Conservation (phyloP, 1,140 invertebrate genomes). For the Ectropis grisescens region DNA sequence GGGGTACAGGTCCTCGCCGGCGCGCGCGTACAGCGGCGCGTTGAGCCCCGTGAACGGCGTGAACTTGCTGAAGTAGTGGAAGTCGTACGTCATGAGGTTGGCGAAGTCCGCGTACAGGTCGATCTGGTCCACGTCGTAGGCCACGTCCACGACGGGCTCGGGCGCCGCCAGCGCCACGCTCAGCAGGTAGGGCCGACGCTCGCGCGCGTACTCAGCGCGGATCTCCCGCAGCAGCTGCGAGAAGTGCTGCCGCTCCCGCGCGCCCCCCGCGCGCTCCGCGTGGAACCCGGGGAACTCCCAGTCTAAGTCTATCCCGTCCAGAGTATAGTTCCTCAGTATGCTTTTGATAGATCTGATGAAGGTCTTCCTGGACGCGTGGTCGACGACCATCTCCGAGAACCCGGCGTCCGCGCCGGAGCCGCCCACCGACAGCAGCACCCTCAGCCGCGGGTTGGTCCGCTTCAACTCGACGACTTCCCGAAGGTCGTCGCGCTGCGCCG, state of each 20-base stretch:
- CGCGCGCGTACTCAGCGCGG: slow-evolving; percentile 73
- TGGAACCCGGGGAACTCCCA: slow-evolving; percentile 85
- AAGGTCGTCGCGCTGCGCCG: slow-evolving; percentile 58
- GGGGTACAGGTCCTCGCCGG: slow-evolving; percentile 75
- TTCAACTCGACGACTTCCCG: slow-evolving; percentile 73
- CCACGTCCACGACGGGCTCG: slow-evolving; percentile 77
- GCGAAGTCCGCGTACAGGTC: slow-evolving; percentile 88
- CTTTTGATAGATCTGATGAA: slow-evolving; percentile 79
- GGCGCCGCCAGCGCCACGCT: slow-evolving; percentile 84
- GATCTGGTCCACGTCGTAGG: slow-evolving; percentile 83
- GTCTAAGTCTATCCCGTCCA: slow-evolving; percentile 89
- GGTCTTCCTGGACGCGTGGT: slow-evolving; percentile 76
- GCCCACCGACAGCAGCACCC: slow-evolving; percentile 85
- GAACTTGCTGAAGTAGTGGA: slow-evolving; percentile 81
- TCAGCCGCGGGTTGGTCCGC: slow-evolving; percentile 76
- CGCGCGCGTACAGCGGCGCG: slow-evolving; percentile 78
- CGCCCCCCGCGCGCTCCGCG: slow-evolving; percentile 14
- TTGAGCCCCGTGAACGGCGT: slow-evolving; percentile 88
- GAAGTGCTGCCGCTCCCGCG: slow-evolving; percentile 77
- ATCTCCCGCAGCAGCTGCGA: slow-evolving; percentile 80
- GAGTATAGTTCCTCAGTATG: slow-evolving; percentile 72
- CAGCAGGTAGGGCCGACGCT: slow-evolving; percentile 73
- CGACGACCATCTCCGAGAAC: slow-evolving; percentile 79
- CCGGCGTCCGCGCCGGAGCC: slow-evolving; percentile 74
- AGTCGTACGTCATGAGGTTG: slow-evolving; percentile 93